These are phyloP conservation scores for Prunella strophiata DNA, from an alignment of 2,797 vertebrate genomes.

Conservation along the genomic window DNA sequence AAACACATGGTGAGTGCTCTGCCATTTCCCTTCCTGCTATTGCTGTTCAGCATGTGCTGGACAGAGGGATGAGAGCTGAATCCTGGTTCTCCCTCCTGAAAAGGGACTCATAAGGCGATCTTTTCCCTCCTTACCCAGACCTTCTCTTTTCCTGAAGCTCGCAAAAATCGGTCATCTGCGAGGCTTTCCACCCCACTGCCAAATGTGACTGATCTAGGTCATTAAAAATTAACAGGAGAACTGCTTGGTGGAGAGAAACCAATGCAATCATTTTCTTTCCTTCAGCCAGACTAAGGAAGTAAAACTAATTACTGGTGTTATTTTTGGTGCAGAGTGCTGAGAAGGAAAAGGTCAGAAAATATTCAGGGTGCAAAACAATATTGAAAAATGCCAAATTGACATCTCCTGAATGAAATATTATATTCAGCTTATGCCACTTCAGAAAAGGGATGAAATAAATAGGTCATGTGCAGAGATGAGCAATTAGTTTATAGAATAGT, in stretches of 20 bases:
- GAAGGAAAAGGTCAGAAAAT: background rate
- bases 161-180: background rate
- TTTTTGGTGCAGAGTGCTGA: background rate
- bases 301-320: background rate
- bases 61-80: background rate
- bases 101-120: rapidly evolving
- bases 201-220: background rate
- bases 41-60: background rate
- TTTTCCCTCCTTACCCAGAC: background rate
- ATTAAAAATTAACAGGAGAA: background rate
- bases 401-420: background rate
- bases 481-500: background rate
- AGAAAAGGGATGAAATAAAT: background rate
- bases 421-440: background rate
- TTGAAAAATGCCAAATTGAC: background rate
- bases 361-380: background rate
- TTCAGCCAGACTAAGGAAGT: background rate
- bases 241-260: background rate
- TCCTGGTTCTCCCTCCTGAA: background rate
- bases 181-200: background rate
- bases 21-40: background rate
- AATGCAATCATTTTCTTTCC: background rate
- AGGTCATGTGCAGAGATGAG: background rate
- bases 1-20: background rate
- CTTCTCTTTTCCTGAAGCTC: background rate